These are phyloP conservation scores for Synergus umbraculus DNA, from an alignment of 2,888 invertebrate genomes.

Conservation along the genomic window DNA sequence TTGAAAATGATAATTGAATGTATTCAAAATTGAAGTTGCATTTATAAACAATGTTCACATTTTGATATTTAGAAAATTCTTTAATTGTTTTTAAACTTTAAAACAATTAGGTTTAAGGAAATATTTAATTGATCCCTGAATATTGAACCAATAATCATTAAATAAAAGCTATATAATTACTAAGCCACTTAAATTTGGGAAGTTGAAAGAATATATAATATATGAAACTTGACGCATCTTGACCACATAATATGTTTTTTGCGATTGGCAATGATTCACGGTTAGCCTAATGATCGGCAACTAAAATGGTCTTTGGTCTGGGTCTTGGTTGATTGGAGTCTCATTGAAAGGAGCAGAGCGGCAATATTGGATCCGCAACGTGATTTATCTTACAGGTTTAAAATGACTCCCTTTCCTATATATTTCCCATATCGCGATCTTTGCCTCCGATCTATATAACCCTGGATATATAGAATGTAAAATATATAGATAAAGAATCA, in stretches of 20 bases:
- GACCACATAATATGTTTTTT: neutral
- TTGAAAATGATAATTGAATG: too few relatives aligned
- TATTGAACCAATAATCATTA: neutral
- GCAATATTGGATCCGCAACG: slow-evolving; percentile 47
- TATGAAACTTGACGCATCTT: neutral
- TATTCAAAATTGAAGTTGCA: too few relatives aligned
- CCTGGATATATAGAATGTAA: neutral
- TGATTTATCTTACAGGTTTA: slow-evolving; percentile 1
- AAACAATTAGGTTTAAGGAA: too few relatives aligned
- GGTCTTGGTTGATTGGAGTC: slow-evolving; percentile 49
- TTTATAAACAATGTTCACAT: too few relatives aligned
- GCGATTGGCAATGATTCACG: neutral
- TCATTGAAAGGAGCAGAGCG: slow-evolving; percentile 55
- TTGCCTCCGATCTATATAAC: neutral
- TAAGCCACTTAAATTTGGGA: neutral
- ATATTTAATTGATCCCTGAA: neutral
- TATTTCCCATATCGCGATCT: neutral
- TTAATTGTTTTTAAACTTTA: too few relatives aligned
- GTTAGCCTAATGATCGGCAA: slow-evolving; percentile 5
- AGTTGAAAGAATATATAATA: neutral
- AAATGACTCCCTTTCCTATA: slow-evolving; percentile 5
- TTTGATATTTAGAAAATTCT: too few relatives aligned
- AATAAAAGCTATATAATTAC: neutral
- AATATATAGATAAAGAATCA: neutral
- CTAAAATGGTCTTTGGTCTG: slow-evolving; percentile 15